These are phyloP conservation scores for Allobates femoralis DNA, from an alignment of 2,797 vertebrate genomes.

Conservation along the genomic window DNA sequence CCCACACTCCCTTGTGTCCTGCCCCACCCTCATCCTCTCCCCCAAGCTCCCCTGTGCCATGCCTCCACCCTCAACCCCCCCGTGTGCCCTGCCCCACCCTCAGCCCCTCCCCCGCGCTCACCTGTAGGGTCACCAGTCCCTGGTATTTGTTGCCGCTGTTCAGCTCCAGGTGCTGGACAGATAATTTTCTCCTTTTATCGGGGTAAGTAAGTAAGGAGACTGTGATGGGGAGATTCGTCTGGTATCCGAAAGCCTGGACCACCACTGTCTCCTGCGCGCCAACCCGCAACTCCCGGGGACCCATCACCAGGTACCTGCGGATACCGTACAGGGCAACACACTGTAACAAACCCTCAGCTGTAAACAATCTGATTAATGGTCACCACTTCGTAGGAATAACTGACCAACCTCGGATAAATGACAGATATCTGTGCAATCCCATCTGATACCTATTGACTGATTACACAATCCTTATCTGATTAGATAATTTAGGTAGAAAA, in stretches of 20 bases:
- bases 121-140: conserved; percentile 76
- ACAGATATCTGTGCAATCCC: too few relatives aligned
- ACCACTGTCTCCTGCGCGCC: conserved; percentile 84
- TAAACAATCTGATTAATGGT: too few relatives aligned
- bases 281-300: conserved; percentile 79
- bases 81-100: too few relatives aligned
- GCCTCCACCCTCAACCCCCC: too few relatives aligned
- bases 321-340: conserved; percentile 39
- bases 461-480: too few relatives aligned
- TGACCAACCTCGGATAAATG: too few relatives aligned
- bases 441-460: too few relatives aligned
- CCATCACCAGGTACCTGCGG: conserved; percentile 85
- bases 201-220: conserved; percentile 83
- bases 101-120: conserved; percentile 69
- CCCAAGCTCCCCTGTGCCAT: conserved; percentile 75
- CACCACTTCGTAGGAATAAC: too few relatives aligned
- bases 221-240: conserved; percentile 71
- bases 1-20: too few relatives aligned
- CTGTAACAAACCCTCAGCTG: neutral
- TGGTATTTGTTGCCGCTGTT: conserved; percentile 80
- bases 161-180: conserved; percentile 72
- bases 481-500: too few relatives aligned
- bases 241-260: conserved; percentile 84
- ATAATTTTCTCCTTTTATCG: conserved; percentile 69
- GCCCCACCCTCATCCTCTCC: too few relatives aligned